Percentiles rank a stretch among this genome's conserved stretches.
phyloP scores from a whole-genome alignment of 2,113 vertebrate species.

The Vireo altiloquus region DNA sequence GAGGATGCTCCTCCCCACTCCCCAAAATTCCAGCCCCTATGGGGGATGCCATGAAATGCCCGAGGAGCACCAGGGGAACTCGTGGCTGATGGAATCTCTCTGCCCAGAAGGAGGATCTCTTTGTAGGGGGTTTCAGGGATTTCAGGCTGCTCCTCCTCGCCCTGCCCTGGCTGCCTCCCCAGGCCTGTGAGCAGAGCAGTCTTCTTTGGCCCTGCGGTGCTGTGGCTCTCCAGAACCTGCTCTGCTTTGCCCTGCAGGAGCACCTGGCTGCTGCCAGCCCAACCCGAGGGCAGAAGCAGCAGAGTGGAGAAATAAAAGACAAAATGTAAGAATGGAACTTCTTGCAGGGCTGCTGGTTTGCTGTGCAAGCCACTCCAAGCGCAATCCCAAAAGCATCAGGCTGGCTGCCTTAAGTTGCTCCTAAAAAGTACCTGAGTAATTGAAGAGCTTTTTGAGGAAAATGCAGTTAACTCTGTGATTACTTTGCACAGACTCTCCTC shows the following conservation, averaged over 20 bases:
- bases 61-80: neutral
- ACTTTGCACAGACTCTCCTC: neutral
- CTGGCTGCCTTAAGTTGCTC: neutral
- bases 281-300: neutral
- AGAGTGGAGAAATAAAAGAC: neutral
- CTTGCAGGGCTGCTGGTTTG: neutral
- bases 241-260: neutral
- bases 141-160: neutral
- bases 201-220: neutral
- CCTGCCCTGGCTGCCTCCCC: neutral
- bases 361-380: neutral
- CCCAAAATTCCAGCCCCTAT: neutral
- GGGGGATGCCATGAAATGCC: neutral
- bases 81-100: neutral
- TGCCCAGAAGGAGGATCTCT: neutral
- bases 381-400: neutral
- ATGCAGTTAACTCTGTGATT: neutral
- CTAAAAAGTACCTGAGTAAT: neutral
- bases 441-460: neutral
- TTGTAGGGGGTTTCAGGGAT: fast-evolving
- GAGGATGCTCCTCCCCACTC: neutral
- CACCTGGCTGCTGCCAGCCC: neutral
- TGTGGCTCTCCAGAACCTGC: neutral
- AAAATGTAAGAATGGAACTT: neutral
- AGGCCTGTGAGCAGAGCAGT: neutral